Evolutionary conservation across 2,113 vertebrate species (phyloP).

Genomic region (Coptodon bakossiorum): DNA sequence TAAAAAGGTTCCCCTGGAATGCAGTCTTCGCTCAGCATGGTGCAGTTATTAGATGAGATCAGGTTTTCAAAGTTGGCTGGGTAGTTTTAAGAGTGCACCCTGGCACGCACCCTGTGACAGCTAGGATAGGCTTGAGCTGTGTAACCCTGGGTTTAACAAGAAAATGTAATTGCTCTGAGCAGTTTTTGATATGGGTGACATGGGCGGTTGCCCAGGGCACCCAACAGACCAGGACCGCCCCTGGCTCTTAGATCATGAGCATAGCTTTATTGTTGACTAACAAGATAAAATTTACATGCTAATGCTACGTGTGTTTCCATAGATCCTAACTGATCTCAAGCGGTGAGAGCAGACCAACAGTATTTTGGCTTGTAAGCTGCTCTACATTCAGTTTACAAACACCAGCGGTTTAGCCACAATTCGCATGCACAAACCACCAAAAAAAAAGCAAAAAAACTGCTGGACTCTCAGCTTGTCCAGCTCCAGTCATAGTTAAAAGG

Average conservation of each 20-base stretch:
- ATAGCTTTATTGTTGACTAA: fast-evolving
- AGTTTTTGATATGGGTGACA: fast-evolving
- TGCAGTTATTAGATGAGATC: background rate
- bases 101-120: fast-evolving
- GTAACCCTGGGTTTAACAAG: background rate
- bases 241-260: background rate
- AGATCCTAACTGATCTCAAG: background rate
- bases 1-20: background rate
- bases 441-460: background rate
- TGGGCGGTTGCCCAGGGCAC: background rate
- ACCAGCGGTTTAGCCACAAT: background rate
- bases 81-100: background rate
- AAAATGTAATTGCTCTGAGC: background rate
- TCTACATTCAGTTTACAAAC: background rate
- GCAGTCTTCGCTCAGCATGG: background rate
- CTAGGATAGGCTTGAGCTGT: background rate
- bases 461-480: background rate
- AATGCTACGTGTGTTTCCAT: background rate
- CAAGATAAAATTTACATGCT: background rate
- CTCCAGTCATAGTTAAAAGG: background rate
- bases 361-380: background rate
- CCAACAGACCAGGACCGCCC: fast-evolving
- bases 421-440: fast-evolving
- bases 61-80: background rate
- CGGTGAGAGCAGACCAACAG: background rate